These are phyloP conservation scores for Seira sanloemensis DNA, from an alignment of 2,888 invertebrate species.

Conservation along the genomic window DNA sequence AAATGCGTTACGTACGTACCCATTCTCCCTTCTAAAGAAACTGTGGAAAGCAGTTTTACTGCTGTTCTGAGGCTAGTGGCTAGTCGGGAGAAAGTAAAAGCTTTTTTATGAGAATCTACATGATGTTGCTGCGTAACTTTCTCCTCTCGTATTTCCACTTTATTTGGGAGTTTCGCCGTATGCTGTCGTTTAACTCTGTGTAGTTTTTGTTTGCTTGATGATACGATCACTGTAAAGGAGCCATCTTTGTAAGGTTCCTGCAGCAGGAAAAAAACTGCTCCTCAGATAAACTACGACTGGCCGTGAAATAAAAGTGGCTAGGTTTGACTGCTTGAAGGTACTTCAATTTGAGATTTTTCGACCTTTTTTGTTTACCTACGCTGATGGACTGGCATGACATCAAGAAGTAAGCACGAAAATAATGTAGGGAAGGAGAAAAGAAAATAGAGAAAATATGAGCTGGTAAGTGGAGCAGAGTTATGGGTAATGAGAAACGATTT, in stretches of 20 bases:
- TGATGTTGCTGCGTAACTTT: not conserved
- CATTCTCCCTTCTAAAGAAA: not conserved
- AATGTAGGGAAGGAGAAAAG: constrained; percentile 1
- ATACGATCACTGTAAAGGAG: not conserved
- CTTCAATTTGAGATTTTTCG: not conserved
- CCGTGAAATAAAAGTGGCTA: not conserved
- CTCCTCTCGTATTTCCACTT: not conserved
- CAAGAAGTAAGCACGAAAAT: not conserved
- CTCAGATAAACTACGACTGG: not conserved
- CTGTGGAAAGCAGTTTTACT: not conserved
- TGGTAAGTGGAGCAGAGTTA: not conserved
- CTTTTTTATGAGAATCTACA: constrained; percentile 35
- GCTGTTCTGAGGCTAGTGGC: constrained; percentile 12
- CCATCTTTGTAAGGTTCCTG: not conserved
- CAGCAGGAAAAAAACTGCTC: not conserved
- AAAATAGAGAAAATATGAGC: not conserved
- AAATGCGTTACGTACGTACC: not conserved
- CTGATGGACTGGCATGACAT: constrained; percentile 9
- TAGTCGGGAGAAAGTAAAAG: constrained; percentile 20
- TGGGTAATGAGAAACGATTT: not conserved
- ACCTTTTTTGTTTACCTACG: not conserved
- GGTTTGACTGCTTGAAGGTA: not conserved
- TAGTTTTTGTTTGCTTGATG: constrained; percentile 1
- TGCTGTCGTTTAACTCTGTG: not conserved
- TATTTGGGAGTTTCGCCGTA: not conserved